Evolutionary conservation across 2,888 invertebrate species (phyloP).

Genomic region (Kuschelorhynchus macadamiae): DNA sequence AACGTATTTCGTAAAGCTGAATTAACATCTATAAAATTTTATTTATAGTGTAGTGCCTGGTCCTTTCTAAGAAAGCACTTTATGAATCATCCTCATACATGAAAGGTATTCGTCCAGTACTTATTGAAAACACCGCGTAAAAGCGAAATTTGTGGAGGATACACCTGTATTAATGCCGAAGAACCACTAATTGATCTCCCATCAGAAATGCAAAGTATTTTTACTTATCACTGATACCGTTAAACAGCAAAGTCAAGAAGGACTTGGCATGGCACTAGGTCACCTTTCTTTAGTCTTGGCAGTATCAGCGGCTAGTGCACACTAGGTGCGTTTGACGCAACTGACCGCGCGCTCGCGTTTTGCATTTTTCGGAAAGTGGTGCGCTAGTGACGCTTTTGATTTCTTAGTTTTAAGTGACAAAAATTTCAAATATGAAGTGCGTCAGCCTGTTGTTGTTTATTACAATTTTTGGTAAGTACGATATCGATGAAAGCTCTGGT

Average conservation of each 20-base stretch:
- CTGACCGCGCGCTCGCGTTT: slow-evolving; percentile 38
- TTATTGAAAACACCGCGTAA: no score
- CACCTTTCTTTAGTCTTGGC: slow-evolving; percentile 53
- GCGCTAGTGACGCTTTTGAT: slow-evolving; percentile 9
- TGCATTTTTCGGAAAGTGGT: slow-evolving; percentile 37
- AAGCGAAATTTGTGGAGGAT: slow-evolving; percentile 2
- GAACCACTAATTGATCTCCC: slow-evolving; percentile 20
- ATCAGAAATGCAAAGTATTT: slow-evolving; percentile 45
- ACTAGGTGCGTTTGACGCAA: slow-evolving; percentile 20
- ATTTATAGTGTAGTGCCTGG: no score
- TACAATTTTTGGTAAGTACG: slow-evolving; percentile 57
- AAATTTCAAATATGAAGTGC: slow-evolving; percentile 56
- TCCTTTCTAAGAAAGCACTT: no score
- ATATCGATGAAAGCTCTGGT: neutral
- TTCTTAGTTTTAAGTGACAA: slow-evolving; percentile 20
- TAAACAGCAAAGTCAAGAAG: slow-evolving; percentile 55
- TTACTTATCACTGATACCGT: slow-evolving; percentile 60
- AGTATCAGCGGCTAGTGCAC: slow-evolving; percentile 31
- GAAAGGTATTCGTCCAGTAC: no score
- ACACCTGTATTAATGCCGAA: neutral
- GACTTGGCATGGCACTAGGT: slow-evolving; percentile 52
- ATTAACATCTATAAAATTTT: no score
- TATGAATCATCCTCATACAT: no score
- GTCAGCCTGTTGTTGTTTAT: slow-evolving; percentile 57
- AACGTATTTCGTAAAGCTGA: no score